Percentiles rank a stretch among this genome's conserved stretches.
These are phyloP conservation scores for Drosophila guanche DNA, from an alignment of 1,140 invertebrate species.

Conservation along the genomic window DNA sequence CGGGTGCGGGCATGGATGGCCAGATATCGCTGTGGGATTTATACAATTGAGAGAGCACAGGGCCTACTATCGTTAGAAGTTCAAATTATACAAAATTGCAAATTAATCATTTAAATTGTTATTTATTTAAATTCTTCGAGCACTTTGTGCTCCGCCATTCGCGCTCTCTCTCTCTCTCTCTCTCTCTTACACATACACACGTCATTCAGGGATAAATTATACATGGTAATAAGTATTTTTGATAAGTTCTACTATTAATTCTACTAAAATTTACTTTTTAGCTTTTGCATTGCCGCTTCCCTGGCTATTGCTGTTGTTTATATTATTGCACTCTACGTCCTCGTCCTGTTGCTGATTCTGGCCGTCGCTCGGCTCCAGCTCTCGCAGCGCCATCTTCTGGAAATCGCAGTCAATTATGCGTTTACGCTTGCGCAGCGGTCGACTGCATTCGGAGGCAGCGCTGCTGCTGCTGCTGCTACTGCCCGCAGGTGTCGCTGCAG, in stretches of 20 bases:
- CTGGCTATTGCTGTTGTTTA: conserved; percentile 39
- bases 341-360: conserved; percentile 24
- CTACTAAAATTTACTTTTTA: conserved; percentile 55
- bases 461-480: not conserved
- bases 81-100: conserved; percentile 2
- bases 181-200: conserved; percentile 15
- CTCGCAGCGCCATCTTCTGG: conserved; percentile 70
- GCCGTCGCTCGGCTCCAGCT: conserved; percentile 62
- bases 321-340: conserved; percentile 67
- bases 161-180: too few species aligned
- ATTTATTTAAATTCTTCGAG: conserved; percentile 37
- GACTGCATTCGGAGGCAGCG: conserved; percentile 84
- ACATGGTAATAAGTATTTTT: conserved; percentile 45
- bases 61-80: conserved; percentile 11
- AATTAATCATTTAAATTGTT: conserved; percentile 39
- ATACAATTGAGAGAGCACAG: conserved; percentile 85
- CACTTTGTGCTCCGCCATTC: conserved; percentile 37
- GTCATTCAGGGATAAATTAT: conserved; percentile 42
- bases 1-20: conserved; percentile 88
- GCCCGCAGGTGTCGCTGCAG: not conserved
- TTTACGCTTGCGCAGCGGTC: conserved; percentile 86
- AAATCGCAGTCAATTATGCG: conserved; percentile 82
- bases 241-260: conserved; percentile 25
- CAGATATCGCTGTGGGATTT: conserved; percentile 90
- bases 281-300: conserved; percentile 62